A percentile compares a stretch with the other conserved stretches of the same genome.
Evolutionary conservation across 1,140 invertebrate species (phyloP).

Genomic region (Pachypeltis micranthus): DNA sequence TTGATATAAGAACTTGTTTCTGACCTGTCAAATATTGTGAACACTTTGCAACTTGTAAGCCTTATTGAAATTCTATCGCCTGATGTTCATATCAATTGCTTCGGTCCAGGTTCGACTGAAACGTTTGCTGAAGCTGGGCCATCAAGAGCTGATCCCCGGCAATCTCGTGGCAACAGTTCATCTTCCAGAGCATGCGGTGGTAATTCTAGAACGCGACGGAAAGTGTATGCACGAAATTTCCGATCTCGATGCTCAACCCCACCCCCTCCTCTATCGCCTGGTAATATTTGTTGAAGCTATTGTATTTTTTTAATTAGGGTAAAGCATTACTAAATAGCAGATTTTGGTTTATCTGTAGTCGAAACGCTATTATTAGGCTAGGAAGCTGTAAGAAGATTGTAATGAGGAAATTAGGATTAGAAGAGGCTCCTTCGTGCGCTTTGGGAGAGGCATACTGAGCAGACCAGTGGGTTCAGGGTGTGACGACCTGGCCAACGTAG

Average conservation of each 20-base stretch:
- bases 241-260: not conserved
- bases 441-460: no score
- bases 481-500: no score
- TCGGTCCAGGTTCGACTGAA: not conserved
- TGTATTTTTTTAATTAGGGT: not conserved
- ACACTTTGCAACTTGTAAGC: no score
- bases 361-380: no score
- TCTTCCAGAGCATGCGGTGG: not conserved
- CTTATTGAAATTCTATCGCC: no score
- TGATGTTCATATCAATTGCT: no score
- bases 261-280: constrained; percentile 4
- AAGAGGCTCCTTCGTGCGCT: no score
- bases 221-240: not conserved
- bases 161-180: not conserved
- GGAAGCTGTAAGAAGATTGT: no score
- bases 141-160: constrained; percentile 2
- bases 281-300: not conserved
- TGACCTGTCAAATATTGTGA: no score
- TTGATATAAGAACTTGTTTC: no score
- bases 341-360: not conserved
- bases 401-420: no score
- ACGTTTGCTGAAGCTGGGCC: constrained; percentile 3
- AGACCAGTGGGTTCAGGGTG: no score
- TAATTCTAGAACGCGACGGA: constrained; percentile 4
- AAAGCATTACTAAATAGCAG: not conserved